Conservation (phyloP, 2,797 vertebrate genomes). For the Discoglossus pictus region DNA sequence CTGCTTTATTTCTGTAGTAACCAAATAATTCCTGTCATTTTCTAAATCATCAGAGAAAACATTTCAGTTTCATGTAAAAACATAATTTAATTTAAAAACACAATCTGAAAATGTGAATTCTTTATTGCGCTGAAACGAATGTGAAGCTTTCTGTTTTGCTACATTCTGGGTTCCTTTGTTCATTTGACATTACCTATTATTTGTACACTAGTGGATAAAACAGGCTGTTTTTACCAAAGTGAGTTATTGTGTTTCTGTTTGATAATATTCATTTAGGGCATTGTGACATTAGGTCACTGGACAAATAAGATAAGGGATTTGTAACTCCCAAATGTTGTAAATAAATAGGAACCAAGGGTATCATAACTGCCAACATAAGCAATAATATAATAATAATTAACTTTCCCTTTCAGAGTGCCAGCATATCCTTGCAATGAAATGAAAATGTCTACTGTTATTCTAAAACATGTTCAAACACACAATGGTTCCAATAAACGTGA, state of each 20-base stretch:
- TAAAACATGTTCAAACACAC: background rate
- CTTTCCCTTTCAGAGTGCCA: slow-evolving; percentile 53
- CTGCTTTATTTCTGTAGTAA: too few relatives aligned
- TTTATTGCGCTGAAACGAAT: too few relatives aligned
- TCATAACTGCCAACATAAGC: slow-evolving; percentile 59
- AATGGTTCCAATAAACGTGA: too few relatives aligned
- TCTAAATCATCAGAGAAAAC: too few relatives aligned
- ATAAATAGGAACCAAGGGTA: slow-evolving; percentile 29
- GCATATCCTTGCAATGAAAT: slow-evolving; percentile 24
- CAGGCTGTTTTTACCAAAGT: slow-evolving; percentile 32
- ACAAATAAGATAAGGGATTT: slow-evolving; percentile 60
- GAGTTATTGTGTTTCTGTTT: slow-evolving; percentile 44
- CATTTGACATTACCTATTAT: too few relatives aligned
- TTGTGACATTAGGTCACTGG: slow-evolving; percentile 57
- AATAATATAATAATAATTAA: slow-evolving; percentile 51
- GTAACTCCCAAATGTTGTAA: slow-evolving; percentile 52
- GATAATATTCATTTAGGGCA: slow-evolving; percentile 57
- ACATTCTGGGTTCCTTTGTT: too few relatives aligned
- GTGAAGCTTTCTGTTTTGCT: too few relatives aligned
- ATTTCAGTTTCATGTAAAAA: too few relatives aligned
- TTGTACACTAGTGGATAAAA: slow-evolving; percentile 31
- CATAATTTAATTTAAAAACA: too few relatives aligned
- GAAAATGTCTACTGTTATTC: background rate
- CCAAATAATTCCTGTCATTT: too few relatives aligned
- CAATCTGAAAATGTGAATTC: too few relatives aligned